Evolutionary conservation across 2,797 vertebrate genomes (phyloP).

Genomic region (Loris lydekkerianus): DNA sequence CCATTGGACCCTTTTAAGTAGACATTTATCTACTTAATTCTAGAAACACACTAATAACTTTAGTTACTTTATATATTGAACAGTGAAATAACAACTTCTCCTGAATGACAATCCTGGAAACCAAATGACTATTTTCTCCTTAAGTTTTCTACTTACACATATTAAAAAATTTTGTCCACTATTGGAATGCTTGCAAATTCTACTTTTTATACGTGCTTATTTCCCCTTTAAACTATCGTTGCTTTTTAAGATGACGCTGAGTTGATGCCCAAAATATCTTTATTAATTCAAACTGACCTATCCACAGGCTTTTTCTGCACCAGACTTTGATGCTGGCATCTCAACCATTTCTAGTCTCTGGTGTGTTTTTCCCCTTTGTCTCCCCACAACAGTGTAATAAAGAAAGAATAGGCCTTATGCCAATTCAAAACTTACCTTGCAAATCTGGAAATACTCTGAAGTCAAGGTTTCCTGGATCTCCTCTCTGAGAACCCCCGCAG

Average conservation of each 20-base stretch:
- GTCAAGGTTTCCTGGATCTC: slow-evolving; percentile 96
- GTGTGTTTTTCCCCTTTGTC: not conserved
- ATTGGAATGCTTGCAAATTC: slow-evolving; percentile 26
- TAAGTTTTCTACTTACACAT: slow-evolving; percentile 19
- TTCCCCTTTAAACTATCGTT: not conserved
- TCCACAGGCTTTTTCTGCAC: slow-evolving; percentile 11
- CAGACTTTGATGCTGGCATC: slow-evolving; percentile 43
- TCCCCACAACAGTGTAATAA: slow-evolving; percentile 47
- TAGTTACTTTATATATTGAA: slow-evolving; percentile 63
- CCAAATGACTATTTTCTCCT: slow-evolving; percentile 12
- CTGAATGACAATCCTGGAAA: slow-evolving; percentile 25
- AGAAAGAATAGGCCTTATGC: slow-evolving; percentile 5
- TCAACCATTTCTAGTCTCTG: not conserved
- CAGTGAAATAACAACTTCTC: slow-evolving; percentile 65
- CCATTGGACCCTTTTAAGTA: not conserved
- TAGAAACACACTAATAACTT: slow-evolving; percentile 31
- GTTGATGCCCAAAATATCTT: slow-evolving; percentile 35
- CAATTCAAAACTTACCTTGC: slow-evolving; percentile 92
- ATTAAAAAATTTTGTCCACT: slow-evolving; percentile 24
- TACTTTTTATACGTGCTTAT: slow-evolving; percentile 44
- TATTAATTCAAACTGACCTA: slow-evolving; percentile 61
- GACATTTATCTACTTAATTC: slow-evolving; percentile 56
- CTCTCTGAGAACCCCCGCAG: slow-evolving; percentile 93
- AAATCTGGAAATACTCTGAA: slow-evolving; percentile 97
- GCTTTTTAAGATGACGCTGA: slow-evolving; percentile 61